These are phyloP conservation scores for Podarcis cretensis DNA, from an alignment of 2,113 vertebrate species.

Conservation along the genomic window DNA sequence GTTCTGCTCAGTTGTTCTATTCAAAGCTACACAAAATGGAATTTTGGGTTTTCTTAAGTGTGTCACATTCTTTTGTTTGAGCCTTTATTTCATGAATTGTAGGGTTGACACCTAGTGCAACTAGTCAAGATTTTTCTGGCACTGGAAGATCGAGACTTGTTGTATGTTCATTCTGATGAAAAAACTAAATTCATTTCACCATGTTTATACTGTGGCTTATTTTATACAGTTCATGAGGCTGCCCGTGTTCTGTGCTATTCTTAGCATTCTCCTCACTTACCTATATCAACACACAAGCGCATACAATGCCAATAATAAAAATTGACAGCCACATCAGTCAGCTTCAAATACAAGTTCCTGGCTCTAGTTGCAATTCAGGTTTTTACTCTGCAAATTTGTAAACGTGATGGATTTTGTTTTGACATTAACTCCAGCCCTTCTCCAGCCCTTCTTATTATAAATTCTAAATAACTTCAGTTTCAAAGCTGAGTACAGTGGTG, in stretches of 20 bases:
- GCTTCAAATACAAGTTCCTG: background rate
- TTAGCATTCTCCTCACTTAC: background rate
- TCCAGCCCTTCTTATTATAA: background rate
- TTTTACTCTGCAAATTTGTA: background rate
- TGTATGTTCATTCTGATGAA: background rate
- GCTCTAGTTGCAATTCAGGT: background rate
- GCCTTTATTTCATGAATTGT: background rate
- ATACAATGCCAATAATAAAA: background rate
- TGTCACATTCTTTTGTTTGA: background rate
- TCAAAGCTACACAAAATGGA: constrained; percentile 11
- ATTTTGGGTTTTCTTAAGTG: background rate
- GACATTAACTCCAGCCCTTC: background rate
- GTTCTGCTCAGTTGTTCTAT: constrained; percentile 3
- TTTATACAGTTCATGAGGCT: background rate
- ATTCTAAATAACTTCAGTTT: background rate
- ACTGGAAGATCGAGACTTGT: background rate
- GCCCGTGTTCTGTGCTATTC: background rate
- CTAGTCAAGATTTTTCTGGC: background rate
- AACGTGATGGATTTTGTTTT: background rate
- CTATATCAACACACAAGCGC: background rate
- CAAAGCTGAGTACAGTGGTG: background rate
- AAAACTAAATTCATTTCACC: background rate
- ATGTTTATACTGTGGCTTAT: background rate
- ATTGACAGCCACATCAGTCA: background rate
- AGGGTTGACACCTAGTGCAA: background rate